phyloP scores from a whole-genome alignment of 1,140 invertebrate genomes.

The Nasonia vitripennis region DNA sequence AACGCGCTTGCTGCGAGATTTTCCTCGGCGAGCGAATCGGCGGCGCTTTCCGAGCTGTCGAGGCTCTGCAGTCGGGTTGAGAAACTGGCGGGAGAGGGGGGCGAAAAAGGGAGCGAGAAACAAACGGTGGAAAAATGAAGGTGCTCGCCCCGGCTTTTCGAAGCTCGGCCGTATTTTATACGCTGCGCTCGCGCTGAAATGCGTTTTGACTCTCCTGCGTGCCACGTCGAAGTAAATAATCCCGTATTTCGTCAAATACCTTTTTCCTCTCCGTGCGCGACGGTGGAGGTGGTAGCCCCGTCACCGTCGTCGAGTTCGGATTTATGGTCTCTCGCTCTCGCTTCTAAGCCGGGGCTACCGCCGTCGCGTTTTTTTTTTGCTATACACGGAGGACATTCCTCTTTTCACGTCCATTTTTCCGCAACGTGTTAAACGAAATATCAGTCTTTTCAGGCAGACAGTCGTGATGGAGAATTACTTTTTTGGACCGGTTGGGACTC shows the following conservation, averaged over 20 bases:
- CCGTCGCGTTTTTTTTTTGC: not conserved
- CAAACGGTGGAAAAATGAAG: slow-evolving; percentile 62
- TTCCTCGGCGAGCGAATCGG: slow-evolving; percentile 41
- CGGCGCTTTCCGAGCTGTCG: slow-evolving; percentile 44
- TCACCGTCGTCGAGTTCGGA: not conserved
- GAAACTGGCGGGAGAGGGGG: not conserved
- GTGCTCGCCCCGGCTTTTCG: slow-evolving; percentile 45
- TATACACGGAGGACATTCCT: not conserved
- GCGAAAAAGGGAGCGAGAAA: slow-evolving; percentile 38
- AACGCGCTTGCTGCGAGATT: slow-evolving; percentile 31
- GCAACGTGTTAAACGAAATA: slow-evolving; percentile 1
- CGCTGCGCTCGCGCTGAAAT: slow-evolving; percentile 48
- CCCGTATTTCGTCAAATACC: slow-evolving; percentile 47
- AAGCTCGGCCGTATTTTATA: slow-evolving; percentile 59
- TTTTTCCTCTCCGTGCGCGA: slow-evolving; percentile 14
- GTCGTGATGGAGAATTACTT: not conserved
- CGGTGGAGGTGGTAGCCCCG: not conserved
- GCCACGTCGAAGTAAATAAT: slow-evolving; percentile 57
- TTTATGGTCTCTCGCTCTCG: slow-evolving; percentile 17
- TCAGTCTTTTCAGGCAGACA: not conserved
- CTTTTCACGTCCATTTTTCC: not conserved
- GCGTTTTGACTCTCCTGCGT: slow-evolving; percentile 53
- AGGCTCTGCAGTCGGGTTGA: slow-evolving; percentile 11
- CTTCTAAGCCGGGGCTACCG: not conserved
- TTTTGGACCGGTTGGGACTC: not conserved